phyloP scores from a whole-genome alignment of 2,797 vertebrate genomes.

The Acanthurus lineatus region DNA sequence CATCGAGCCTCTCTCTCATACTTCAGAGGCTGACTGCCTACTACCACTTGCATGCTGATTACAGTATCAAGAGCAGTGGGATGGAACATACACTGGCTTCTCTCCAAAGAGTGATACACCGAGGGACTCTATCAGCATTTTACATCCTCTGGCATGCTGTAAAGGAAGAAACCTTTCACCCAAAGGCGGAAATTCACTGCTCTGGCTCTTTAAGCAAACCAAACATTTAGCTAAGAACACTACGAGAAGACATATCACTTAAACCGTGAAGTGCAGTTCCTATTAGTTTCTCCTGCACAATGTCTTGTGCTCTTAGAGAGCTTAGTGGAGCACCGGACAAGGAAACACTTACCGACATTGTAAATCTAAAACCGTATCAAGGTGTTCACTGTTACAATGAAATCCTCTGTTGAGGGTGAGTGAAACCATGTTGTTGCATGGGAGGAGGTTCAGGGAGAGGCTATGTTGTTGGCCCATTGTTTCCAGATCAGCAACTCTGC shows the following conservation, averaged over 20 bases:
- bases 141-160: constrained; percentile 55
- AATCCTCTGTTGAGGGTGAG: constrained; percentile 41
- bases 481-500: constrained; percentile 76
- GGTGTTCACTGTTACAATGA: constrained; percentile 34
- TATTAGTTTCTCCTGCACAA: constrained; percentile 6
- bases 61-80: constrained; percentile 76
- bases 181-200: constrained; percentile 29
- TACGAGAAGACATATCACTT: constrained; percentile 7
- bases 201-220: constrained; percentile 48
- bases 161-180: constrained; percentile 48
- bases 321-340: constrained; percentile 24
- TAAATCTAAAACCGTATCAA: constrained; percentile 30
- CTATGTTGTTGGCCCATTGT: constrained; percentile 77
- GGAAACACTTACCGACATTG: constrained; percentile 14
- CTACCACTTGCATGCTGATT: constrained; percentile 76
- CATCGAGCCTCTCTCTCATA: constrained; percentile 64
- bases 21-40: constrained; percentile 58
- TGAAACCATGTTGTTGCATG: constrained; percentile 53
- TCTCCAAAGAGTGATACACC: constrained; percentile 65
- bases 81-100: constrained; percentile 72
- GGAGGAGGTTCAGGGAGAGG: constrained; percentile 73
- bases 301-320: constrained; percentile 11
- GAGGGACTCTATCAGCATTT: constrained; percentile 66
- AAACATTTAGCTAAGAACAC: constrained; percentile 44
- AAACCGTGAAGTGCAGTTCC: constrained; percentile 5